Base-by-base conservation (phyloP, 35 echinoderm and acorn worm species). In the Lytechinus variegatus region DNA sequence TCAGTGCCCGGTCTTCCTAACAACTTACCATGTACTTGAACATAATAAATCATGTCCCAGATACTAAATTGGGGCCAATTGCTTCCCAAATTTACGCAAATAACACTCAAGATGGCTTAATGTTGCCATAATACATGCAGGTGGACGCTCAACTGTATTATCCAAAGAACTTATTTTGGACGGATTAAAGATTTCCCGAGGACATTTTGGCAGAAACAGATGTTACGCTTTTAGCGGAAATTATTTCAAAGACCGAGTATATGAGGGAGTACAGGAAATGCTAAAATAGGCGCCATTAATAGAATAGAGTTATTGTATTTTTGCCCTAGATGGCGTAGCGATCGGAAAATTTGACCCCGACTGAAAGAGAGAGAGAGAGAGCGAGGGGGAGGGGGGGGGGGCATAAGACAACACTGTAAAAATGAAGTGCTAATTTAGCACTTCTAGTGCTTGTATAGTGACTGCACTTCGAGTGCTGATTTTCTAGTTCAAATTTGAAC, bases 61-160 rank as follows among this genome's bases (percentile, higher is more conserved):
- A 24, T 79, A 79, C 66, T 79, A 79, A 79, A 79, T 79, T 79
- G 66, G 66, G 66, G 66, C 66, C 66, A 79, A 79, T 79, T 19
- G 66, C 66, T 79, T 79, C n/a, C 3, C 66, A 79, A 79, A 24
- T 58, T n/a, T 79, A 79, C 66, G 66, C 8, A 79, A 79, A 58
- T 58, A 79, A 79, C 66, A n/a, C 19, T 79, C 66, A 58, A 6
- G 2, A 58, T 44, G 33, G 33, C 33, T 44, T 24, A 79, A n/a
- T 79, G 66, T 16, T 79, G 56, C 8, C 21, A 24, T 79, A 1
- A 79, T 79, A 79, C 16, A n/a, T 4, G 66, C 19, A 79, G 66
- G 19, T n/a, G 66, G 66, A 79, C 66, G n/a, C 66, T 79, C 21
- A 79, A 79, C 66, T 7, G 66, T 79, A 79, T 8, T 8, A 79